Evolutionary conservation across 1,140 invertebrate species (phyloP), one percentile per base, ranked within the genome.

Genomic region (Acromyrmex heyeri): DNA sequence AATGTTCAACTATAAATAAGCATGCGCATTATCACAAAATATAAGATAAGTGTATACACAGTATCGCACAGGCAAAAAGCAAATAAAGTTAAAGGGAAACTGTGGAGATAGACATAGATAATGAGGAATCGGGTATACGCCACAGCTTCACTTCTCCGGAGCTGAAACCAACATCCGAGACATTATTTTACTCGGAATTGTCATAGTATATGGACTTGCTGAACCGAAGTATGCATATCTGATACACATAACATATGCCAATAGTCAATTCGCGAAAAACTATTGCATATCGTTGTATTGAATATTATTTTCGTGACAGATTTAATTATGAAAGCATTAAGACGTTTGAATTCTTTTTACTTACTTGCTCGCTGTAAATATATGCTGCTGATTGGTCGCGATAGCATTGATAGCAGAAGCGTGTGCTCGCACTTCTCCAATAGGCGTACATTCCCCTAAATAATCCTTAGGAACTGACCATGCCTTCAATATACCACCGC

Each of bases 361-460:
- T 96, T 93, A 97, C 96, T 96, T 97, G 92, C 97, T 97, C 10
- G 97, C 97, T 50, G 97, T 98, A 92, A 98, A 98, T 89, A 98
- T 96, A 85, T 96, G 96, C 53, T 96, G 95, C n/a, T 96, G 96
- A 94, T 98, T 98, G 44, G 96, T 97, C 27, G 96, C 96, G 76
- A 98, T 96, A 87, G 97, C 96, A 93, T 98, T 98, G 82, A 98
- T 97, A n/a, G 97, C 96, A 18, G 96, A 96, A 85, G 95, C 95
- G 88, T 98, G 97, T 34, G 97, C 97, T 90, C 97, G 96, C 86
- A 98, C 96, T 93, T 98, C 97, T 2, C 97, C 97, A 10, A 98
- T 93, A 30, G 95, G 95, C 67, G 95, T 94, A 91, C 97, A 97
- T 30, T 95, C 95, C 0, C 93, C 91, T 8, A 90, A 77, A 53